phyloP scores from a whole-genome alignment of 1,140 invertebrate genomes.

The Drosophila grimshawi region DNA sequence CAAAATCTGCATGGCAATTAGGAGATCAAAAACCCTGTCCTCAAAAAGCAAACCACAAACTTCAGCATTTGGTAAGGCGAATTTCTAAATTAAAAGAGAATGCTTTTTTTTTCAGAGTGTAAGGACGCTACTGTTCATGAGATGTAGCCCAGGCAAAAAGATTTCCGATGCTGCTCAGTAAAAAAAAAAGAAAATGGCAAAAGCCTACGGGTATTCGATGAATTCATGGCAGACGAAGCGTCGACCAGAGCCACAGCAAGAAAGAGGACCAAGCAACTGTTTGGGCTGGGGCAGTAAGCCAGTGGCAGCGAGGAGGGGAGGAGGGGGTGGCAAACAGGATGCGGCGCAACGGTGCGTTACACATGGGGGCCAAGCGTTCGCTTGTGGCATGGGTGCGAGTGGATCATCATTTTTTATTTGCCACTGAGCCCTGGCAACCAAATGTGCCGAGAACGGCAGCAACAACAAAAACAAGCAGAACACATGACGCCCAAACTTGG shows the following conservation, averaged over 20 bases:
- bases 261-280: slow-evolving; percentile 13
- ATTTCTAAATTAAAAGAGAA: too few species aligned
- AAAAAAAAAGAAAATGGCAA: slow-evolving; percentile 44
- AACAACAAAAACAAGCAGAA: slow-evolving; percentile 19
- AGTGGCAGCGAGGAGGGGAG: not conserved
- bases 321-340: slow-evolving; percentile 9
- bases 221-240: slow-evolving; percentile 49
- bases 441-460: slow-evolving; percentile 55
- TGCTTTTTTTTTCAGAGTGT: too few species aligned
- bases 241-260: slow-evolving; percentile 5
- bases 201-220: slow-evolving; percentile 74
- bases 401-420: slow-evolving; percentile 84
- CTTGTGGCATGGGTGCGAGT: slow-evolving; percentile 33
- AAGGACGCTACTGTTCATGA: slow-evolving; percentile 28
- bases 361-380: slow-evolving; percentile 12
- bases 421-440: slow-evolving; percentile 67
- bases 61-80: too few species aligned
- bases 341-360: slow-evolving; percentile 28
- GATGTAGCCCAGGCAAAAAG: slow-evolving; percentile 38
- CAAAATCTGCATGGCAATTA: too few species aligned
- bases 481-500: slow-evolving; percentile 34
- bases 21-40: too few species aligned
- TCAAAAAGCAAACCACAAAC: too few species aligned
- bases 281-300: slow-evolving; percentile 31
- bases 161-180: slow-evolving; percentile 63